These are phyloP conservation scores for Ormyrus rosae DNA, from an alignment of 2,888 invertebrate species.

Conservation along the genomic window DNA sequence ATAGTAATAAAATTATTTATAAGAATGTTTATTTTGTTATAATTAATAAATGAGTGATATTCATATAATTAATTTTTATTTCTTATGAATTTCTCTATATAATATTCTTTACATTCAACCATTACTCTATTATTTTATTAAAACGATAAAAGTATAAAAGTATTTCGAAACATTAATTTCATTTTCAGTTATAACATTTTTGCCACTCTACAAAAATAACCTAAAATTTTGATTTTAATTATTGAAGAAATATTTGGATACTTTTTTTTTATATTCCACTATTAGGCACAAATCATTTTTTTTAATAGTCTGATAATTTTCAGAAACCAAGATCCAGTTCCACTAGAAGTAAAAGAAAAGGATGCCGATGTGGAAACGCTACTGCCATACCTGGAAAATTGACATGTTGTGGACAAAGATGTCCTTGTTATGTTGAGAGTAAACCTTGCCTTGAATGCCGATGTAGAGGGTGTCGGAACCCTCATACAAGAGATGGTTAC, in stretches of 20 bases:
- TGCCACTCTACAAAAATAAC: neutral
- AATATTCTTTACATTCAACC: too few relatives aligned
- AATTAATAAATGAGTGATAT: neutral
- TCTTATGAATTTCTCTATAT: too few relatives aligned
- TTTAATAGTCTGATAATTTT: constrained; percentile 73
- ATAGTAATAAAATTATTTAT: neutral
- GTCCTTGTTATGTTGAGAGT: constrained; percentile 94
- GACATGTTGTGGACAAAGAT: constrained; percentile 95
- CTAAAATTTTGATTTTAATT: constrained; percentile 31
- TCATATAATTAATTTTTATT: too few relatives aligned
- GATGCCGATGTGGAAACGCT: constrained; percentile 94
- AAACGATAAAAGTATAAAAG: neutral
- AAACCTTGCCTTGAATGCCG: constrained; percentile 93
- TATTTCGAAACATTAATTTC: neutral
- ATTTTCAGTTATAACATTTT: too few relatives aligned
- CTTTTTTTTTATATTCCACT: neutral
- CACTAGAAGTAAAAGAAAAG: constrained; percentile 79
- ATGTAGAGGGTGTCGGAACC: constrained; percentile 95
- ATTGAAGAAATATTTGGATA: too few relatives aligned
- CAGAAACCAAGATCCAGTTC: constrained; percentile 77
- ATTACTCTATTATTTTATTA: neutral
- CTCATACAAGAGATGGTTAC: constrained; percentile 88
- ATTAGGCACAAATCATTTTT: constrained; percentile 8
- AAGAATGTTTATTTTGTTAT: neutral
- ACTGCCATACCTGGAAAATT: constrained; percentile 92